phyloP scores from a whole-genome alignment of 1,140 invertebrate genomes.

The Leguminivora glycinivorella region DNA sequence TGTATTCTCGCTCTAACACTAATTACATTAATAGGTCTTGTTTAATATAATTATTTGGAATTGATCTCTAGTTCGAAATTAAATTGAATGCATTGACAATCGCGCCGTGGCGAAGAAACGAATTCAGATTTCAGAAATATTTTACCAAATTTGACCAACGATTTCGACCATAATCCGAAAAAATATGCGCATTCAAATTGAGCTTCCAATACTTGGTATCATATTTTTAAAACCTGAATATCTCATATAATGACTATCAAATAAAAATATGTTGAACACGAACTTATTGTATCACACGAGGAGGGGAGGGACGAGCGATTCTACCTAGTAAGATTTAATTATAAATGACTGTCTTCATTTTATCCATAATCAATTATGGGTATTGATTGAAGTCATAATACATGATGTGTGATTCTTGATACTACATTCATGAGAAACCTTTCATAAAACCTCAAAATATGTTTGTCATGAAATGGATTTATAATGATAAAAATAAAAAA shows the following conservation, averaged over 20 bases:
- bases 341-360: neutral
- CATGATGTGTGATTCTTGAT: too few relatives aligned
- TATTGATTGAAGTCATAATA: too few relatives aligned
- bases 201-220: neutral
- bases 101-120: constrained; percentile 21
- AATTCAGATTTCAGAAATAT: constrained; percentile 38
- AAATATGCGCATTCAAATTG: neutral
- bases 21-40: constrained; percentile 66
- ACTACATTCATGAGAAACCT: too few relatives aligned
- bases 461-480: too few relatives aligned
- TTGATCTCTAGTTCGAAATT: constrained; percentile 45
- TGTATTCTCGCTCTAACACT: constrained; percentile 63
- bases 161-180: neutral
- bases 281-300: constrained; percentile 56
- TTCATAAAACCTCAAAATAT: too few relatives aligned
- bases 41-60: constrained; percentile 47
- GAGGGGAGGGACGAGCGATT: constrained; percentile 42
- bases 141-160: constrained; percentile 34
- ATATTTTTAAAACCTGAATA: neutral
- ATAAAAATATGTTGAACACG: constrained; percentile 55
- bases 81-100: constrained; percentile 37
- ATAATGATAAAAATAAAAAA: too few relatives aligned
- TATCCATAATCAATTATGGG: too few relatives aligned
- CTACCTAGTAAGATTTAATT: neutral
- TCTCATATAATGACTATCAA: neutral